Conservation (phyloP, 2,113 vertebrate species). For the Anhinga rufa region DNA sequence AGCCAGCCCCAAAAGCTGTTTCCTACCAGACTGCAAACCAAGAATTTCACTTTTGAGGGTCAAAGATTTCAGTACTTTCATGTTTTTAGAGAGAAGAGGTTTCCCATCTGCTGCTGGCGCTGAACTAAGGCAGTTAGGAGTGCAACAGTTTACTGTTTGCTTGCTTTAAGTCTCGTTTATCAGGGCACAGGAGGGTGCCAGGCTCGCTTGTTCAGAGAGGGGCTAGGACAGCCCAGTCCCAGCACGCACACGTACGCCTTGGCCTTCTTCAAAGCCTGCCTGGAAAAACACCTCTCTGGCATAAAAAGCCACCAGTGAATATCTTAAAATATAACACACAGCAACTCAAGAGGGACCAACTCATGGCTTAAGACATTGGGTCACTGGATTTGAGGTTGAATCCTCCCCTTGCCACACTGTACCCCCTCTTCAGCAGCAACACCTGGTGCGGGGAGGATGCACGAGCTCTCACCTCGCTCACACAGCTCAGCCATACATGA, state of each 20-base stretch:
- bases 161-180: background rate
- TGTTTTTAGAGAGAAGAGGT: background rate
- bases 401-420: background rate
- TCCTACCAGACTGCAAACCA: background rate
- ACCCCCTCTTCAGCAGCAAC: fast-evolving
- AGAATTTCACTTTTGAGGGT: background rate
- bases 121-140: background rate
- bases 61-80: background rate
- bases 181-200: background rate
- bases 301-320: background rate
- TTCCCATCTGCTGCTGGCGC: background rate
- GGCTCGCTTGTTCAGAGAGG: background rate
- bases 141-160: too few relatives aligned
- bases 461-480: background rate
- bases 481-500: background rate
- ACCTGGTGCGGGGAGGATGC: fast-evolving
- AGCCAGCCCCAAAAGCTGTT: background rate
- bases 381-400: background rate
- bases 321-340: background rate
- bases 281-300: background rate
- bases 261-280: background rate
- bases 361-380: background rate
- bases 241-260: background rate
- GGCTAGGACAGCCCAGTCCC: background rate
- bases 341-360: background rate